These are phyloP conservation scores for Ormyrus rosae DNA, from an alignment of 2,888 invertebrate genomes.

Conservation along the genomic window DNA sequence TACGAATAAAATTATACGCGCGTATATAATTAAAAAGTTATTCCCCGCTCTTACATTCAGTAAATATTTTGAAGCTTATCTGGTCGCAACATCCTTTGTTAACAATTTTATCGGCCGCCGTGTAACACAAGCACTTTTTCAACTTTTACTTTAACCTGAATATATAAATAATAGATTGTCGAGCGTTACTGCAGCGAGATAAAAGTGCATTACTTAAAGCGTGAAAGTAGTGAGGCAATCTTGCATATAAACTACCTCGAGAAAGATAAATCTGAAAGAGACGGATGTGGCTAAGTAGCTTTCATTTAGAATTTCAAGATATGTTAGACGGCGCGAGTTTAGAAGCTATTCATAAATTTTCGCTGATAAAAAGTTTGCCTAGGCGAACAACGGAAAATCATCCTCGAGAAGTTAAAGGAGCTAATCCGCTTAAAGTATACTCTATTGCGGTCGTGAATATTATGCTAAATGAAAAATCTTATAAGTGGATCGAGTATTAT, in stretches of 20 bases:
- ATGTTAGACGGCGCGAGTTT: conserved; percentile 5
- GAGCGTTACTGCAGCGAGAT: background rate
- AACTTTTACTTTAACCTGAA: too few relatives aligned
- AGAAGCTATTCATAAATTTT: conserved; percentile 26
- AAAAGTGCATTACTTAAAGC: background rate
- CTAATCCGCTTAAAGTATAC: conserved; percentile 33
- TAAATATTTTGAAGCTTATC: too few relatives aligned
- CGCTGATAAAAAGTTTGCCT: conserved; percentile 4
- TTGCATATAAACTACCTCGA: background rate
- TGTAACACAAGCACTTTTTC: too few relatives aligned
- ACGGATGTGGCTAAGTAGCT: conserved; percentile 31
- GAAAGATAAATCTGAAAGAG: conserved; percentile 25
- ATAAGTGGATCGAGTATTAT: conserved; percentile 17
- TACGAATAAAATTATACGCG: too few relatives aligned
- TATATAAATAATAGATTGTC: conserved; percentile 9
- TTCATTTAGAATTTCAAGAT: conserved; percentile 25
- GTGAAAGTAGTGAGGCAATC: background rate
- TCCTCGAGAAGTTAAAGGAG: conserved; percentile 1
- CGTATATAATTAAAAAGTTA: too few relatives aligned
- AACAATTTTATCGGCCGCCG: too few relatives aligned
- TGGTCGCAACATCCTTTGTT: too few relatives aligned
- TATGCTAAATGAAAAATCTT: conserved; percentile 11
- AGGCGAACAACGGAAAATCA: background rate
- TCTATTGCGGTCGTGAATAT: conserved; percentile 28
- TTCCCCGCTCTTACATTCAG: too few relatives aligned